Evolutionary conservation across 2,113 vertebrate species (phyloP).

Genomic region (Crotalus tigris): DNA sequence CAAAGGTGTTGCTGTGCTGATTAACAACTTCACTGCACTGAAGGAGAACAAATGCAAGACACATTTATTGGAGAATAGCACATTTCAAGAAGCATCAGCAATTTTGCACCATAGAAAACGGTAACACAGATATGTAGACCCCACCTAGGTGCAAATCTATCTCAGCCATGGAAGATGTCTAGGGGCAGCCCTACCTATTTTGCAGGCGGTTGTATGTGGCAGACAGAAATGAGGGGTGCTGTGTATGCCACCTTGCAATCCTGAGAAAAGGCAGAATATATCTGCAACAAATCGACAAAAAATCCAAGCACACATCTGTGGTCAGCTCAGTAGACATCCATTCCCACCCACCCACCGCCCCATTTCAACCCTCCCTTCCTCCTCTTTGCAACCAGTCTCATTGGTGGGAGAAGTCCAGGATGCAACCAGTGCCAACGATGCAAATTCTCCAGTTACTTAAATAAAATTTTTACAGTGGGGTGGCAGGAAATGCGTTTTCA

Average conservation of each 20-base stretch:
- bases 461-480: conserved; percentile 72
- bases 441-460: conserved; percentile 73
- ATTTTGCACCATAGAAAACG: background rate
- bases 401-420: conserved; percentile 26
- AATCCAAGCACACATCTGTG: background rate
- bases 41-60: background rate
- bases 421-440: conserved; percentile 60
- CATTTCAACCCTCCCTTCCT: background rate
- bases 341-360: background rate
- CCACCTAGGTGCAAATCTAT: background rate
- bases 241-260: background rate
- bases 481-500: conserved; percentile 81
- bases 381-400: background rate
- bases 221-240: background rate
- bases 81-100: background rate
- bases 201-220: background rate
- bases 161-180: background rate
- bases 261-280: background rate
- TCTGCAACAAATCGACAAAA: background rate
- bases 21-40: background rate
- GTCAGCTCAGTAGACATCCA: background rate
- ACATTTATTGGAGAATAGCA: no score
- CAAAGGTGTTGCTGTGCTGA: background rate
- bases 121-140: background rate
- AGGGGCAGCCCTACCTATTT: background rate